Base-by-base conservation (phyloP, 2,113 vertebrate genomes). In the Rhagologus leucostigma region DNA sequence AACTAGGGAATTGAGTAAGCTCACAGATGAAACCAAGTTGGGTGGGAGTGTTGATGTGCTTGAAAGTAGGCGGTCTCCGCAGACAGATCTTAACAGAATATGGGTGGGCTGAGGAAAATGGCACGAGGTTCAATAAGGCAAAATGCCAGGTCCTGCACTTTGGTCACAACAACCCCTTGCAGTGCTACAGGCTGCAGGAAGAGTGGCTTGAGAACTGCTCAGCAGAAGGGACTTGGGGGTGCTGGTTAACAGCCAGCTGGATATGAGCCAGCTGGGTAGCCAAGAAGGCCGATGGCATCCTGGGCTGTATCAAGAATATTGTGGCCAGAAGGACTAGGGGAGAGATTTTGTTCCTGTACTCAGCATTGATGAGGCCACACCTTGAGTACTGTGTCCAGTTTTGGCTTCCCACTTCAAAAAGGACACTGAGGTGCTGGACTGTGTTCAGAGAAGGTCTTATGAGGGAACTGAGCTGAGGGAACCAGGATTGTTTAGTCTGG, bases 281-380 rank as follows among this genome's bases (percentile, higher is more conserved):
- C 71, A 59, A 22, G 27, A 59, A 37, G 17, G 13, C 32, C 32
- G 22, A 1, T 27, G 37, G 37, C 32, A 44, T 76, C 21, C 17
- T 42, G 44, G 62, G 11, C 37, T 42, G 16, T 50, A 68, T 12
- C 37, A 59, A 35, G 21, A 68, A 33, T 2, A 44, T 11, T 27
- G 21, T 22, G 32, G 37, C 11, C 53, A 77, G 53, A 11, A 77
- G 18, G 32, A 44, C 44, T 1, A 52, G 37, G 14, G 22, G 14
- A 59, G 19, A 27, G 33, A 42, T 27, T 77, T 35, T 60, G 11
- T 17, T 27, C 37, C 37, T 68, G 14, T 44, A 10, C 26, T 50
- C 0, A 0, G 37, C 37, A 68, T 17, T 60, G 37, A 32, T 42
- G 37, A 59, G 33, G 32, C 32, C 37, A 22, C 33, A 60, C 9